Evolutionary conservation across 2,888 invertebrate species (phyloP).

Genomic region (Agriotes lineatus): DNA sequence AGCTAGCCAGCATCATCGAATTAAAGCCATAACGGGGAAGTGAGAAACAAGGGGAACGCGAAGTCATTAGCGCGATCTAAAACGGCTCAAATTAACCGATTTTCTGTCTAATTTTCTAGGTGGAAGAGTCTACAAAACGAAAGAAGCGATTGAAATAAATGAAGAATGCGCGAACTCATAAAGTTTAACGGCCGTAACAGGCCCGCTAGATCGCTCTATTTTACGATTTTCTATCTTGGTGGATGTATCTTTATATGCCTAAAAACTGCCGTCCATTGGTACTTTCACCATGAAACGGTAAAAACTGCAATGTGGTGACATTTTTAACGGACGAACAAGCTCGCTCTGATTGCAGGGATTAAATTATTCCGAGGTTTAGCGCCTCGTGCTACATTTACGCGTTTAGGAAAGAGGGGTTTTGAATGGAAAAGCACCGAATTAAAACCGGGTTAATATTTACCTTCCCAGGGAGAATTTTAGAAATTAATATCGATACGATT

Average conservation of each 20-base stretch:
- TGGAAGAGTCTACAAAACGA: background rate
- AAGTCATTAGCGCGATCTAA: too few species aligned
- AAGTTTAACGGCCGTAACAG: slow-evolving; percentile 10
- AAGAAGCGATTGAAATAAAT: slow-evolving; percentile 18
- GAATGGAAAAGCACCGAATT: too few species aligned
- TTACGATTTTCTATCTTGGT: slow-evolving; percentile 7
- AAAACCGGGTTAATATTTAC: too few species aligned
- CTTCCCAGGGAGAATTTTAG: too few species aligned
- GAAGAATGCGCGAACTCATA: slow-evolving; percentile 2
- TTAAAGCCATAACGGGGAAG: too few species aligned
- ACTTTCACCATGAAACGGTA: slow-evolving; percentile 1
- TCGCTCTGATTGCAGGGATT: slow-evolving; percentile 8
- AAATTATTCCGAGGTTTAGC: background rate
- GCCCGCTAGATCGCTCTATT: slow-evolving; percentile 6
- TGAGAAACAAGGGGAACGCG: too few species aligned
- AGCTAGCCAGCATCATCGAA: too few species aligned
- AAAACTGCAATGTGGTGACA: slow-evolving; percentile 9
- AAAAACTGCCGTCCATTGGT: slow-evolving; percentile 12
- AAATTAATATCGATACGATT: too few species aligned
- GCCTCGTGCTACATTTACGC: background rate
- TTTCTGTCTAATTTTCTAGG: background rate
- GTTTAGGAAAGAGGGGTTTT: too few species aligned
- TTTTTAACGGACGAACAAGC: slow-evolving; percentile 17
- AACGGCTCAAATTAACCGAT: background rate
- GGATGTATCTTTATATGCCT: slow-evolving; percentile 16